Evolutionary conservation across 2,888 invertebrate genomes (phyloP), one percentile per base, ranked within the genome.

Genomic region (Andrena flavipes): DNA sequence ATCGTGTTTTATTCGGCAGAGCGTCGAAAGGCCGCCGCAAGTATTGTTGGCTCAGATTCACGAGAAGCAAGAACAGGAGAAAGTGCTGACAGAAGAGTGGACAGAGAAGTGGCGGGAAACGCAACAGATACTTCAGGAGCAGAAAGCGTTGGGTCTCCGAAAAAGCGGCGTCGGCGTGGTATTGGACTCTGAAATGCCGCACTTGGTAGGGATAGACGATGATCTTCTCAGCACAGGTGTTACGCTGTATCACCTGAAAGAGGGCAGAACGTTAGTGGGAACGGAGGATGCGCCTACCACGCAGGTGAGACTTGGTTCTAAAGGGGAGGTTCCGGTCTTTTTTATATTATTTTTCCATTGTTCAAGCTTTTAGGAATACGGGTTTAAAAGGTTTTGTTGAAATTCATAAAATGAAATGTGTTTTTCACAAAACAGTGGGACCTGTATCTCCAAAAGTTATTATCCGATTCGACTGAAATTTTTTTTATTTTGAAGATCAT

Each of bases 51-150:
- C 97, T 49, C 97, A 97, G 87, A 95, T 98, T 3, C 97, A 98
- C 89, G 97, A 98, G 91, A 98, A 98, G 92, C 98, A 98, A 94
- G 98, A 98, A 0, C 97, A 98, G 92, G 98, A 98, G 94, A 98
- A 97, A 94, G 97, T 96, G 76, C 95, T 98, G 79, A 98, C 98
- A 0, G 98, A 98, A 94, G 97, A 98, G 92, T 98, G 98, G 98
- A 97, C 97, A 13, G 98, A 98, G 92, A 98, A 98, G 93, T 98
- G 98, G 98, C 95, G 97, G 68, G 97, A 97, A 92, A 98, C 98
- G 0, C 98, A 98, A 92, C 97, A 97, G 88, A 98, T 98, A 88
- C 94, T 98, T 49, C 96, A 98, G 92, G 98, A 98, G 92, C 98
- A 98, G 94, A 96, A 97, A 92, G 97, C 98, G 4, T 94, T 98